Conservation (phyloP, 2,888 invertebrate genomes). For the Pheosia gnoma region DNA sequence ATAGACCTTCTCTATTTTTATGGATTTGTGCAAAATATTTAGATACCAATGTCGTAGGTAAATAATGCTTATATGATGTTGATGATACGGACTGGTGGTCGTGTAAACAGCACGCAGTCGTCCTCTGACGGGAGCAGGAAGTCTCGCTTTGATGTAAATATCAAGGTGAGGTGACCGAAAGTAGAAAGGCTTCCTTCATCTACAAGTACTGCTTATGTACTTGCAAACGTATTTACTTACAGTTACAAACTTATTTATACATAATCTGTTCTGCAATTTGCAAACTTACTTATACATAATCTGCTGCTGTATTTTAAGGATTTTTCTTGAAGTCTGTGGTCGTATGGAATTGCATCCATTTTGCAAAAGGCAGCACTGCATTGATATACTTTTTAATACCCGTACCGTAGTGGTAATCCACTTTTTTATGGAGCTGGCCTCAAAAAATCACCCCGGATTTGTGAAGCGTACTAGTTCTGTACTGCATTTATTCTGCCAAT, state of each 20-base stretch:
- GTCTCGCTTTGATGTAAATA: slow-evolving; percentile 67
- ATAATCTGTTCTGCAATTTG: background rate
- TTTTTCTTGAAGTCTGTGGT: too few relatives aligned
- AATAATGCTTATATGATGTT: slow-evolving; percentile 10
- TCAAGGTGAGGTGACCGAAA: slow-evolving; percentile 69
- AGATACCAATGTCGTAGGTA: background rate
- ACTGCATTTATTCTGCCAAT: too few relatives aligned
- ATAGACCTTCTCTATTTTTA: slow-evolving; percentile 29
- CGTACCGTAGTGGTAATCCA: too few relatives aligned
- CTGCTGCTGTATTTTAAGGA: too few relatives aligned
- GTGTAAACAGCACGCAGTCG: slow-evolving; percentile 46
- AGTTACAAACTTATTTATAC: background rate
- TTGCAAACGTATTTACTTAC: background rate
- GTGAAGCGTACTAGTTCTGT: too few relatives aligned
- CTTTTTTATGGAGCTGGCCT: too few relatives aligned
- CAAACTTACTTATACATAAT: too few relatives aligned
- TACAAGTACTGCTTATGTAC: slow-evolving; percentile 16
- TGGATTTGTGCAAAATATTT: background rate
- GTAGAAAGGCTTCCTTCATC: slow-evolving; percentile 55
- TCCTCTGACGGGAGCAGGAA: slow-evolving; percentile 73
- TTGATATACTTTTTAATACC: too few relatives aligned
- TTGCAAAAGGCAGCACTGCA: too few relatives aligned
- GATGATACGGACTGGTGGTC: slow-evolving; percentile 16
- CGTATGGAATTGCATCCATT: too few relatives aligned
- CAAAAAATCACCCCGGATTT: too few relatives aligned